phyloP scores from a whole-genome alignment of 2,113 vertebrate genomes.

The Notothenia rossii region DNA sequence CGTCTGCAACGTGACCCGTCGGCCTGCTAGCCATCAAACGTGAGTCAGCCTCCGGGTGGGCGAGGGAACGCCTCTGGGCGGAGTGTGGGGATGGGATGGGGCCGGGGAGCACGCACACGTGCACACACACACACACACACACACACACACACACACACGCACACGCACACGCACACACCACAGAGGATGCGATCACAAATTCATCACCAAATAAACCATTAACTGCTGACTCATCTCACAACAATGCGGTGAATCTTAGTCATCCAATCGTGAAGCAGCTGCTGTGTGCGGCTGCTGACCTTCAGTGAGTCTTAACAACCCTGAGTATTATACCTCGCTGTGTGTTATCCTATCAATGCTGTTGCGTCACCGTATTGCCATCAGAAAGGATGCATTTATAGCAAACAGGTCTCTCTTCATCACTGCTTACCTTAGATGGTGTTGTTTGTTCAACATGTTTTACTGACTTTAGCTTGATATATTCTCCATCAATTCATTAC shows the following conservation, averaged over 20 bases:
- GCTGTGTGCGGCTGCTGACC: background rate
- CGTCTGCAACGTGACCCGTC: constrained; percentile 97
- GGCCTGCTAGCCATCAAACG: constrained; percentile 99
- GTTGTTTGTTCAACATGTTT: background rate
- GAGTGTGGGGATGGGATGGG: constrained; percentile 21
- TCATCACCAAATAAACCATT: constrained; percentile 49
- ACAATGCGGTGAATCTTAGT: constrained; percentile 52
- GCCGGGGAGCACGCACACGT: background rate
- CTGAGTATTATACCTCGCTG: background rate
- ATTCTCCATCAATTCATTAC: background rate
- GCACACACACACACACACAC: background rate
- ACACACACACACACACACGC: too few relatives aligned
- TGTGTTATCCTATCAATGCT: background rate
- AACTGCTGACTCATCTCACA: constrained; percentile 58
- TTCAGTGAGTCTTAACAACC: background rate
- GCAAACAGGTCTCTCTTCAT: too few relatives aligned
- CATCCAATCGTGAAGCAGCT: constrained; percentile 40
- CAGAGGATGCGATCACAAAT: constrained; percentile 36
- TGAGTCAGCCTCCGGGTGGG: constrained; percentile 81
- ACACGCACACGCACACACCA: background rate
- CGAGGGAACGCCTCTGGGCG: constrained; percentile 15
- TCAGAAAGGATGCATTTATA: background rate
- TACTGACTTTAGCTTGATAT: background rate
- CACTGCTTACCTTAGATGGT: background rate
- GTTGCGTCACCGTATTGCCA: background rate